Percentiles rank a stretch among this genome's conserved stretches.
Conservation (phyloP, 2,888 invertebrate genomes). For the Ametastegia equiseti region DNA sequence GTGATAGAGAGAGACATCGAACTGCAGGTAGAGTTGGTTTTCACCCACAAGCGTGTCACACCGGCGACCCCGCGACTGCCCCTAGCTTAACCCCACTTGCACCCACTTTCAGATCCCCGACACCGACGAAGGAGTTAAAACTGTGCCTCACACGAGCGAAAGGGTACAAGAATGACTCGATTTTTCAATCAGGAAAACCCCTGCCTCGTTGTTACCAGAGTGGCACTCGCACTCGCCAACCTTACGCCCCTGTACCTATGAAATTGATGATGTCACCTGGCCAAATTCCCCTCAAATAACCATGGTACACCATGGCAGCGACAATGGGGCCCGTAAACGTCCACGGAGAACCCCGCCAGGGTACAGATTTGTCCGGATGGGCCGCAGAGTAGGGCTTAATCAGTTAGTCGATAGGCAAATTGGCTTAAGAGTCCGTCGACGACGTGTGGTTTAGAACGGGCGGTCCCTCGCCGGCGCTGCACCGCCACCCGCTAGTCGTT, state of each 20-base stretch:
- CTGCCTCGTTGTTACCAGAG: background rate
- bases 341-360: constrained; percentile 13
- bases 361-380: constrained; percentile 52
- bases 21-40: constrained; percentile 56
- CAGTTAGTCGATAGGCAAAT: constrained; percentile 76
- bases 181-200: constrained; percentile 12
- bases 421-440: constrained; percentile 73
- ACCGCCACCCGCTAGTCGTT: constrained; percentile 58
- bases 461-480: constrained; percentile 58
- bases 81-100: constrained; percentile 72
- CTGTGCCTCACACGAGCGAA: constrained; percentile 44
- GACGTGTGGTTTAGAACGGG: constrained; percentile 67
- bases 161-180: background rate
- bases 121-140: constrained; percentile 66
- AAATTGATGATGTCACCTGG: background rate
- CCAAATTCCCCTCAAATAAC: background rate
- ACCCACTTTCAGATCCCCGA: constrained; percentile 55
- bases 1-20: constrained; percentile 46
- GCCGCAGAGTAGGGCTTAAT: constrained; percentile 73
- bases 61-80: constrained; percentile 70
- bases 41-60: constrained; percentile 69
- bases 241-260: background rate
- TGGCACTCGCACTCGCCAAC: background rate
- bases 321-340: background rate
- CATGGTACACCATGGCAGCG: background rate